Conservation (phyloP, 2,797 vertebrate genomes). For the Taenioides sp. region DNA sequence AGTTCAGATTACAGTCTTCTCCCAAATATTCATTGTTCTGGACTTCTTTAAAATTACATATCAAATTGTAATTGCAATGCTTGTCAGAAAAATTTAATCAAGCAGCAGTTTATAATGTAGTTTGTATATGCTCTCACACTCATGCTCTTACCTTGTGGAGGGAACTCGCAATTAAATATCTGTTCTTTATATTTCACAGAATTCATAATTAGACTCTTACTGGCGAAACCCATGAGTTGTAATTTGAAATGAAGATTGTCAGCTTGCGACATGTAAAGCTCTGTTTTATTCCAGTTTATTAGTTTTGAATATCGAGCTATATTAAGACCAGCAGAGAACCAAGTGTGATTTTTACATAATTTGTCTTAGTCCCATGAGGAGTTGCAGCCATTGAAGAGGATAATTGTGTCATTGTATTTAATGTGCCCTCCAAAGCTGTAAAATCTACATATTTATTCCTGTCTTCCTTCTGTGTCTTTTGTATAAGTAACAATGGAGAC, state of each 20-base stretch:
- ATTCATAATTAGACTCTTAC: constrained; percentile 11
- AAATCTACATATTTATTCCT: constrained; percentile 35
- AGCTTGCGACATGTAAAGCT: constrained; percentile 20
- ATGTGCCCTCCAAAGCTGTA: constrained; percentile 45
- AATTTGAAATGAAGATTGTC: constrained; percentile 32
- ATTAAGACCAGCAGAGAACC: constrained; percentile 26
- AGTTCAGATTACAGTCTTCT: no score
- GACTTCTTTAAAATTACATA: no score
- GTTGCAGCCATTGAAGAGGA: constrained; percentile 35
- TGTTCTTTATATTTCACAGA: constrained; percentile 1
- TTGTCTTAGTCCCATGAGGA: constrained; percentile 18
- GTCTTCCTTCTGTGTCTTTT: constrained; percentile 25
- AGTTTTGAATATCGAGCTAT: constrained; percentile 28
- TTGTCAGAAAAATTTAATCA: no score
- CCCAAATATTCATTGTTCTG: no score
- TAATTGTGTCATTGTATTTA: constrained; percentile 36
- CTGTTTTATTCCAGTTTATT: constrained; percentile 38
- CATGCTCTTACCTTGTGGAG: constrained; percentile 1
- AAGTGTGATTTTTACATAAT: constrained; percentile 42
- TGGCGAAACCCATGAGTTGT: constrained; percentile 13
- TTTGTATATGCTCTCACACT: constrained; percentile 4
- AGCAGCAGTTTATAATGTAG: neutral
- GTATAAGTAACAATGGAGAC: constrained; percentile 51
- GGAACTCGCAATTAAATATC: neutral
- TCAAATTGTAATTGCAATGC: no score